A percentile compares a stretch with the other conserved stretches of the same genome.
phyloP scores from a whole-genome alignment of 2,113 vertebrate genomes.

The Lycaon pictus region DNA sequence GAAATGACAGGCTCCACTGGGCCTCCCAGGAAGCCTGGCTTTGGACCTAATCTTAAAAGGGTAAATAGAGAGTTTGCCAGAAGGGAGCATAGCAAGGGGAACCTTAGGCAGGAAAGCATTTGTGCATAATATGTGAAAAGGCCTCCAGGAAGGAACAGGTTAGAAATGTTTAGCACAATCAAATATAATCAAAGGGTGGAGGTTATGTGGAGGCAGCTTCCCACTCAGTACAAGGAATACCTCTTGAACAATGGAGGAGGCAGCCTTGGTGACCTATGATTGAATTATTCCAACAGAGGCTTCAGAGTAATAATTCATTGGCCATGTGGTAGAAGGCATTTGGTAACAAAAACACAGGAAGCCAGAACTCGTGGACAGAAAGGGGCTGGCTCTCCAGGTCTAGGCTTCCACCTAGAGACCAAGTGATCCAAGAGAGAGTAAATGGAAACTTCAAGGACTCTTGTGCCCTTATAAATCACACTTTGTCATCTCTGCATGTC shows the following conservation, averaged over 20 bases:
- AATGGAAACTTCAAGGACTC: neutral
- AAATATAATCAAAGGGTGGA: neutral
- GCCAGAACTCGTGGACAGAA: neutral
- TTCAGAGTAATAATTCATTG: neutral
- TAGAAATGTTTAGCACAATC: neutral
- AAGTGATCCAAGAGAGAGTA: neutral
- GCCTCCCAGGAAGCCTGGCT: neutral
- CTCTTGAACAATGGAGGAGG: neutral
- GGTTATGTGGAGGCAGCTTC: neutral
- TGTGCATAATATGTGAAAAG: neutral
- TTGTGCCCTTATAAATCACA: neutral
- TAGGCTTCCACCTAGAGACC: neutral
- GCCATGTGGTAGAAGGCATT: neutral
- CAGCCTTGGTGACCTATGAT: neutral
- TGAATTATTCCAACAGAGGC: neutral
- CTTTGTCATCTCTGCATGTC: neutral
- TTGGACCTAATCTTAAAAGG: neutral
- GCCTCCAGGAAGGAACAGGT: neutral
- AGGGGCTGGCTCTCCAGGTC: neutral
- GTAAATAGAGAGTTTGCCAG: neutral
- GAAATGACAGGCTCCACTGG: neutral
- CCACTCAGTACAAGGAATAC: neutral
- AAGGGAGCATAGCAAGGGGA: neutral
- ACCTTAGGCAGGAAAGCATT: neutral
- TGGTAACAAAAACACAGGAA: neutral